Evolutionary conservation across 2,113 vertebrate genomes (phyloP).

Genomic region (Sinocyclocheilus rhinocerous): DNA sequence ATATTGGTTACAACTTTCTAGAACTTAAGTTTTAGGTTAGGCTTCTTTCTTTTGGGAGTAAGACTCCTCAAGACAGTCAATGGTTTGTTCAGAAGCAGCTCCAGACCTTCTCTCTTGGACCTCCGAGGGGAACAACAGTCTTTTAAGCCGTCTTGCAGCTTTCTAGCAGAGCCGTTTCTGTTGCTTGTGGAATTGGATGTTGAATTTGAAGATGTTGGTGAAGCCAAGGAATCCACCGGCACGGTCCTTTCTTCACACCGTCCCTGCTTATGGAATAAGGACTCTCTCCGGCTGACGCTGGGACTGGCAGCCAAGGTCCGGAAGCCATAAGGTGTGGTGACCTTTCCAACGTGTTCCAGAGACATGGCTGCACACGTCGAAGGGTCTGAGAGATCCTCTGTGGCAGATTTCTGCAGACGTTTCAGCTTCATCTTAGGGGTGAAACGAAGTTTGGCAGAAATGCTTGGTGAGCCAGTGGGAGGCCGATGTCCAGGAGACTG

Average conservation of each 20-base stretch:
- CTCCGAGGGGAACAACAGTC: not conserved
- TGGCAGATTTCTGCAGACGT: accelerated
- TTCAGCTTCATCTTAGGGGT: conserved; percentile 14
- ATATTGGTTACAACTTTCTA: not conserved
- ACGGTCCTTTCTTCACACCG: not conserved
- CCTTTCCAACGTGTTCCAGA: conserved; percentile 64
- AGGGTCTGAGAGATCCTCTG: conserved; percentile 51
- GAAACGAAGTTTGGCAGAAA: conserved; percentile 29
- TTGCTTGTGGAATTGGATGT: not conserved
- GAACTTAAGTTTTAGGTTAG: not conserved
- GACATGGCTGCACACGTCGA: conserved; percentile 67
- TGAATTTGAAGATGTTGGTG: not conserved
- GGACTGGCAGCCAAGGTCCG: conserved; percentile 65
- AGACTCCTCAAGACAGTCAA: conserved; percentile 45
- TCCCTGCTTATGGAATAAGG: conserved; percentile 65
- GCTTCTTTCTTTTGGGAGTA: conserved; percentile 33
- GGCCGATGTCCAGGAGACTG: conserved; percentile 7
- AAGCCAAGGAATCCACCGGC: not conserved
- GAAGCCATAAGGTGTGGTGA: conserved; percentile 71
- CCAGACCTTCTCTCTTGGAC: conserved; percentile 40
- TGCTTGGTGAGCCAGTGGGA: not conserved
- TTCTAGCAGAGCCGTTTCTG: not conserved
- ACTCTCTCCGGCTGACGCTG: conserved; percentile 63
- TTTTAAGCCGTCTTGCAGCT: not conserved
- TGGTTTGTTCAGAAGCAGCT: conserved; percentile 50